These are phyloP conservation scores for Arctocebus calabarensis DNA, from an alignment of 2,797 vertebrate genomes.

Conservation along the genomic window DNA sequence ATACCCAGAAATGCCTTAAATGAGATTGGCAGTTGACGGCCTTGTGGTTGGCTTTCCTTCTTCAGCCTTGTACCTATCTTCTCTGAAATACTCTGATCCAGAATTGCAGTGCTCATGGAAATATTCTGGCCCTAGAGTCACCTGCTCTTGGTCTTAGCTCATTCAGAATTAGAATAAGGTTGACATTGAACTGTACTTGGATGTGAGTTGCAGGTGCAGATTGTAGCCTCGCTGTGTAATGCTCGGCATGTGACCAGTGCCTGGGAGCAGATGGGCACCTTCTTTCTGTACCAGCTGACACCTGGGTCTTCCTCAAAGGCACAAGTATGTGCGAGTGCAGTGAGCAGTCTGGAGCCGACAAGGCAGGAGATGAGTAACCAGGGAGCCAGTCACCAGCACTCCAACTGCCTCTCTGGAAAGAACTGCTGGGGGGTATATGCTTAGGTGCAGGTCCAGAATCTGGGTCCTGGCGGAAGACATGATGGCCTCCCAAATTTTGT, in stretches of 20 bases:
- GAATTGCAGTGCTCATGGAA: neutral
- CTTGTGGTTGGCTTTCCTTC: neutral
- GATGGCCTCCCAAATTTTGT: neutral
- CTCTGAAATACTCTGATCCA: neutral
- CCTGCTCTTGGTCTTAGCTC: constrained; percentile 14
- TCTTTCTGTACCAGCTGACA: constrained; percentile 34
- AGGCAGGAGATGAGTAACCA: neutral
- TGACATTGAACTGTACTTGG: constrained; percentile 69
- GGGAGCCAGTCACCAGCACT: neutral
- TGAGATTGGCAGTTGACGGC: neutral
- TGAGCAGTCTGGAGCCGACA: neutral
- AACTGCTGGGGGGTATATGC: neutral
- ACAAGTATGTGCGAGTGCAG: neutral
- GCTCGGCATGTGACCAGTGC: neutral
- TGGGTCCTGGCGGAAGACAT: neutral
- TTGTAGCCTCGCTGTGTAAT: constrained; percentile 42
- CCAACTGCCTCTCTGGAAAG: neutral
- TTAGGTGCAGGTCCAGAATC: neutral
- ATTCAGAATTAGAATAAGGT: constrained; percentile 3
- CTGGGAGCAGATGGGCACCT: constrained; percentile 47
- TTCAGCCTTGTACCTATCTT: neutral
- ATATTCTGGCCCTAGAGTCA: neutral
- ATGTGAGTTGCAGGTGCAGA: constrained; percentile 42
- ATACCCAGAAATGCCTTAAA: neutral
- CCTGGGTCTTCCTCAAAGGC: neutral